Conservation (phyloP, 2,888 invertebrate species). For the Apamea crenata region DNA sequence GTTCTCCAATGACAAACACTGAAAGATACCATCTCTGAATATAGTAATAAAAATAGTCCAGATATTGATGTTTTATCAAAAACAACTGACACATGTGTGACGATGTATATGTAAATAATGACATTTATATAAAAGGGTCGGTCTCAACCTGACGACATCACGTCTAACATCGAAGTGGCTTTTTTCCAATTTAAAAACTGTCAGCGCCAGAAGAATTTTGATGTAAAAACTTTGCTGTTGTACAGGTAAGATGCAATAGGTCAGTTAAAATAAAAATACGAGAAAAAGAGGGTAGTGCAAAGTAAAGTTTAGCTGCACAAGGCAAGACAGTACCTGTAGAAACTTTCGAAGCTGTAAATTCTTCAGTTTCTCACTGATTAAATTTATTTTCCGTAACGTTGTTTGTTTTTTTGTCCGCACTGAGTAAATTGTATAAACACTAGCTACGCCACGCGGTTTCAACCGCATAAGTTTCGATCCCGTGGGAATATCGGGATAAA, state of each 20-base stretch:
- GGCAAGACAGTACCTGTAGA: conserved; percentile 19
- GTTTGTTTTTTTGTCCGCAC: not conserved
- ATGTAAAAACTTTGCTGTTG: conserved; percentile 53
- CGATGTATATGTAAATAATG: conserved; percentile 18
- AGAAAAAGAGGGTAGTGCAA: not conserved
- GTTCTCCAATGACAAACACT: not conserved
- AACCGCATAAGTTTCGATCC: too few relatives aligned
- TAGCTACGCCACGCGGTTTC: too few relatives aligned
- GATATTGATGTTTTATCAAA: conserved; percentile 2
- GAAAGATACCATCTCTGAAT: not conserved
- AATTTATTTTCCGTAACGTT: conserved; percentile 5
- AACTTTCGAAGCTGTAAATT: conserved; percentile 36
- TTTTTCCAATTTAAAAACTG: conserved; percentile 67
- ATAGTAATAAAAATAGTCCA: not conserved
- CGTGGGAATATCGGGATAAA: too few relatives aligned
- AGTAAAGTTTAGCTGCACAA: conserved; percentile 31
- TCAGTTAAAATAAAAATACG: conserved; percentile 25
- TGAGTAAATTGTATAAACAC: not conserved
- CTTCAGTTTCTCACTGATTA: conserved; percentile 32
- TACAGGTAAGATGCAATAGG: conserved; percentile 46
- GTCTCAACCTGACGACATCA: conserved; percentile 40
- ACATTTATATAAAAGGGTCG: conserved; percentile 14
- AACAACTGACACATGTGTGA: not conserved
- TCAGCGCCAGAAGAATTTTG: conserved; percentile 64
- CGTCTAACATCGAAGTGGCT: conserved; percentile 54